Evolutionary conservation across 1,140 invertebrate genomes (phyloP), one percentile per base, ranked within the genome.

Genomic region (Temnothorax curvispinosus): DNA sequence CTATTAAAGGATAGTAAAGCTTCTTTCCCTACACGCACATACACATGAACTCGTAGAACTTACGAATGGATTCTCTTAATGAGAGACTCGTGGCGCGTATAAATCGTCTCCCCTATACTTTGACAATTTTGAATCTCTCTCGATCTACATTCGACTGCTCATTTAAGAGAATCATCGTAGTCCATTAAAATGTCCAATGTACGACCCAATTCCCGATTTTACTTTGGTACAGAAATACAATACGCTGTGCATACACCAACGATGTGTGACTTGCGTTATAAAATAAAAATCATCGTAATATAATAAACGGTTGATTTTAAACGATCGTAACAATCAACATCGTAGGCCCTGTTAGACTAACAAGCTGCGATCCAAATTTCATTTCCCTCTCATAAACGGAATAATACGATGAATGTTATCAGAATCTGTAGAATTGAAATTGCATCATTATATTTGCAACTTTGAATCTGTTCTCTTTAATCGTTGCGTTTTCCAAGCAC

Each of bases 51-150:
- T 58, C 21, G 21, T 58, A 27, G 0, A 11, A 6, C 2, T 21
- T 2, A 27, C 13, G 38, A 7, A 54, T 27, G 13, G 60, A 86
- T 86, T 88, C 82, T 62, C 75, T 50, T 92, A 93, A 93, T 90
- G 88, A 94, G 91, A 80, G 65, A 87, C 88, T 90, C 69, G 72
- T 86, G 77, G 78, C 58, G 75, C 69, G 64, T 60, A 54, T 35
- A 77, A 58, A 67, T 67, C 69, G 38, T 77, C 88, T 88, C 90
- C 71, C 80, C 80, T 27, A 27, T 27, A 88, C 81, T 91, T 88
- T 88, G 88, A 87, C 74, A 88, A 81, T 91, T 54, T 65, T 60
- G 60, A 77, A 60, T 88, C 78, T 88, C 64, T 58, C 69, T 58
- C 65, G 54, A 69, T 75, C 65, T 54, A 87, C 85, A 86, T 88